Evolutionary conservation across 2,888 invertebrate genomes (phyloP).

Genomic region (Dasypogon diadema): DNA sequence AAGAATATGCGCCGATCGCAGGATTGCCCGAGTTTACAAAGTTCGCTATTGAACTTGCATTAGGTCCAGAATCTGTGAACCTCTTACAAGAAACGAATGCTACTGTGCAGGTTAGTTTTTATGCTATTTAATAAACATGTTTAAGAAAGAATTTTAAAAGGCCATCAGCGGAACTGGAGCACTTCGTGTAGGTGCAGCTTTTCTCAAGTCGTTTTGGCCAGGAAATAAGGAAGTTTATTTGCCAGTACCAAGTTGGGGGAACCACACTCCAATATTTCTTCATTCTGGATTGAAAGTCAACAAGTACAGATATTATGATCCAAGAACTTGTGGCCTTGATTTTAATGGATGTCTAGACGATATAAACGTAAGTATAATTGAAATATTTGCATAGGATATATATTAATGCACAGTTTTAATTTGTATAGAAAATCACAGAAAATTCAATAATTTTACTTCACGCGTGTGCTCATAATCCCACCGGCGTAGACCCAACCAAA

Average conservation of each 20-base stretch:
- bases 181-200: constrained; percentile 91
- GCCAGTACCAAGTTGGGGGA: constrained; percentile 97
- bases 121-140: background rate
- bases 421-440: constrained; percentile 88
- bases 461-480: constrained; percentile 99
- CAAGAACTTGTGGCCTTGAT: constrained; percentile 93
- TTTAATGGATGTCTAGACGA: constrained; percentile 90
- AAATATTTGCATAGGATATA: background rate
- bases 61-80: constrained; percentile 81
- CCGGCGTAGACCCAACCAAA: constrained; percentile 89
- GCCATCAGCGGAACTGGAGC: constrained; percentile 98
- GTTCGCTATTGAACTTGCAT: constrained; percentile 86
- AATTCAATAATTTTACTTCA: constrained; percentile 91
- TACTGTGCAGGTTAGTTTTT: constrained; percentile 77
- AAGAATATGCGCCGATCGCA: constrained; percentile 95
- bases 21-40: constrained; percentile 88
- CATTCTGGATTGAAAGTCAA: constrained; percentile 87
- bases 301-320: constrained; percentile 93
- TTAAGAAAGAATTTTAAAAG: constrained; percentile 68
- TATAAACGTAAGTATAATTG: constrained; percentile 76
- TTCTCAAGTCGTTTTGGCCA: constrained; percentile 83
- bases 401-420: background rate
- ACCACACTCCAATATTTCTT: constrained; percentile 95
- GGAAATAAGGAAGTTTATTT: constrained; percentile 87
- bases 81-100: constrained; percentile 78